Percentiles rank a stretch among this genome's conserved stretches.
Evolutionary conservation across 2,888 invertebrate species (phyloP).

Genomic region (Tenthredo livida): DNA sequence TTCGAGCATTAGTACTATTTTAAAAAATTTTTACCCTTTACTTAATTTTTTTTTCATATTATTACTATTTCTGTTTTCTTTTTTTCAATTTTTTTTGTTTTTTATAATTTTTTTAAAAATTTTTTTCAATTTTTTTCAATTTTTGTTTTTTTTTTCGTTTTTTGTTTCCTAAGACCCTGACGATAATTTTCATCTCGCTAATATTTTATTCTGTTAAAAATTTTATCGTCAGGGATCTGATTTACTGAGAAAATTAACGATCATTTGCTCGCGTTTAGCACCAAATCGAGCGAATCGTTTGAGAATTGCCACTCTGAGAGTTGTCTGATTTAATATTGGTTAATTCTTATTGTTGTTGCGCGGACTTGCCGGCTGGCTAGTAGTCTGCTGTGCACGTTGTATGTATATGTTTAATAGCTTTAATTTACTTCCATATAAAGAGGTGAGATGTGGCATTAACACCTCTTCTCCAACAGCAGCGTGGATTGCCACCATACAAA

Average conservation of each 20-base stretch:
- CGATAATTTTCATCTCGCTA: neutral
- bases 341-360: conserved; percentile 74
- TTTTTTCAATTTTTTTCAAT: neutral
- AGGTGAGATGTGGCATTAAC: conserved; percentile 89
- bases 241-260: conserved; percentile 73
- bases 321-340: conserved; percentile 69
- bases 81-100: neutral
- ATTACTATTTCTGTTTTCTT: neutral
- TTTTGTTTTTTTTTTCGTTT: neutral
- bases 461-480: conserved; percentile 92
- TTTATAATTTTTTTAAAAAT: too few relatives aligned
- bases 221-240: conserved; percentile 47
- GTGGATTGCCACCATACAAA: conserved; percentile 97
- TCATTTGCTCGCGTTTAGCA: conserved; percentile 71
- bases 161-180: neutral
- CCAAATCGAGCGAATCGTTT: conserved; percentile 73
- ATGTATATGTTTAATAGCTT: conserved; percentile 91
- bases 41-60: neutral
- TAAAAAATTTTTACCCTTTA: neutral
- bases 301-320: conserved; percentile 73
- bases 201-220: neutral
- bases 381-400: conserved; percentile 81
- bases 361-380: conserved; percentile 78
- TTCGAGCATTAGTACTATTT: neutral
- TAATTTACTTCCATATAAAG: conserved; percentile 93